Conservation (phyloP, 2,113 vertebrate genomes). For the Garra rufa region DNA sequence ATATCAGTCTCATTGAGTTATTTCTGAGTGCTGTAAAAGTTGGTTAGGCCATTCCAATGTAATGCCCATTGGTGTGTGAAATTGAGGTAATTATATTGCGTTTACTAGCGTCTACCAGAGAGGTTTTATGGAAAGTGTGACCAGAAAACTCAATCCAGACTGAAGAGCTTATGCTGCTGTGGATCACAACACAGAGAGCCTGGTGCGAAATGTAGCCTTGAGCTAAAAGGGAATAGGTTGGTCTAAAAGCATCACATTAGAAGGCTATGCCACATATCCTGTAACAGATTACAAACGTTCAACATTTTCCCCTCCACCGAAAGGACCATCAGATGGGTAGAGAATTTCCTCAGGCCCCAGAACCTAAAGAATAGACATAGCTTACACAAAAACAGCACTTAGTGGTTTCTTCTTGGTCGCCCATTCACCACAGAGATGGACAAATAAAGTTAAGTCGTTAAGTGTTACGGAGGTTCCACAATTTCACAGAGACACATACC, state of each 20-base stretch:
- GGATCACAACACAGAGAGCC: slow-evolving; percentile 5
- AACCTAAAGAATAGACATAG: slow-evolving; percentile 56
- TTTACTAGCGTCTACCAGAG: slow-evolving; percentile 19
- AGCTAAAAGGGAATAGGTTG: slow-evolving; percentile 37
- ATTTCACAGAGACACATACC: slow-evolving; percentile 51
- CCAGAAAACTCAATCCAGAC: slow-evolving; percentile 6
- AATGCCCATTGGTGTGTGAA: slow-evolving; percentile 49
- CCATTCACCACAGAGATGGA: slow-evolving; percentile 54
- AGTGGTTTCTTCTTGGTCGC: slow-evolving; percentile 70
- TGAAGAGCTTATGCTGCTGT: slow-evolving; percentile 8
- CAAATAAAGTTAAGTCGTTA: slow-evolving; percentile 52
- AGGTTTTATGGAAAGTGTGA: slow-evolving; percentile 45
- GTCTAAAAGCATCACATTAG: slow-evolving; percentile 36
- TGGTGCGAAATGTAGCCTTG: slow-evolving; percentile 6
- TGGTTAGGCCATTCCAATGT: slow-evolving; percentile 41
- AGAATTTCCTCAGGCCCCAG: slow-evolving; percentile 44
- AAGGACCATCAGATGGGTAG: background rate
- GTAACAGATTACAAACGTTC: slow-evolving; percentile 37
- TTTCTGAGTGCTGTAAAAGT: slow-evolving; percentile 40
- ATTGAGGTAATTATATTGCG: slow-evolving; percentile 37
- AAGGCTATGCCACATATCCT: slow-evolving; percentile 21
- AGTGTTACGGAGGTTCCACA: slow-evolving; percentile 71
- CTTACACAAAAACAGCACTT: slow-evolving; percentile 69
- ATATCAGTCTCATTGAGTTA: slow-evolving; percentile 30
- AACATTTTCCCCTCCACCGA: background rate